Percentiles rank a stretch among this genome's conserved stretches.
These are phyloP conservation scores for Anas bahamensis DNA, from an alignment of 2,797 vertebrate species.

Conservation along the genomic window DNA sequence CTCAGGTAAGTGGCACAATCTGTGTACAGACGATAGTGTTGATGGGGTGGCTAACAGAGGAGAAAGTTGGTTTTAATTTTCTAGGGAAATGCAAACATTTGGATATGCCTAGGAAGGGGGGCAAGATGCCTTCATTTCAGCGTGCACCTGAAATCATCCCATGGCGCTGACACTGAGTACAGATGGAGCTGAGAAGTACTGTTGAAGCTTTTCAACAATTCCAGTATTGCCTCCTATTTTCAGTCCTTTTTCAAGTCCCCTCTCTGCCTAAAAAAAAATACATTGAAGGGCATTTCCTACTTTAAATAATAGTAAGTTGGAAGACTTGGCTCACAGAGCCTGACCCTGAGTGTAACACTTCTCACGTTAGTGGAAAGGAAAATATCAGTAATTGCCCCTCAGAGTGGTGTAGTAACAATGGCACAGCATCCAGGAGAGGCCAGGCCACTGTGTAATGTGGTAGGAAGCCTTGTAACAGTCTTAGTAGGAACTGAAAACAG, in stretches of 20 bases:
- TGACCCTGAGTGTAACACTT: background rate
- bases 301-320: background rate
- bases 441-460: background rate
- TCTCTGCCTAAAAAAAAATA: background rate
- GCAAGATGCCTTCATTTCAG: background rate
- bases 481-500: background rate
- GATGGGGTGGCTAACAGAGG: background rate
- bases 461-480: background rate
- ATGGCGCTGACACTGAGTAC: background rate
- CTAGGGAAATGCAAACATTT: background rate
- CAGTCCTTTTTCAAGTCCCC: background rate
- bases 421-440: background rate
- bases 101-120: background rate
- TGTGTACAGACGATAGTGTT: rapidly evolving
- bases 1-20: background rate
- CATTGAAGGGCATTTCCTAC: background rate
- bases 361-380: background rate
- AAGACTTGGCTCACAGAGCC: background rate
- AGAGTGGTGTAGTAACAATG: too few species aligned
- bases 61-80: background rate
- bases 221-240: background rate
- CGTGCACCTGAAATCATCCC: background rate
- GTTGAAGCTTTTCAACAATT: background rate
- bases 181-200: background rate
- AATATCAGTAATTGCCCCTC: background rate